Percentiles rank a stretch among this genome's conserved stretches.
These are phyloP conservation scores for Frankliniella fusca DNA, from an alignment of 2,888 invertebrate genomes.

Conservation along the genomic window DNA sequence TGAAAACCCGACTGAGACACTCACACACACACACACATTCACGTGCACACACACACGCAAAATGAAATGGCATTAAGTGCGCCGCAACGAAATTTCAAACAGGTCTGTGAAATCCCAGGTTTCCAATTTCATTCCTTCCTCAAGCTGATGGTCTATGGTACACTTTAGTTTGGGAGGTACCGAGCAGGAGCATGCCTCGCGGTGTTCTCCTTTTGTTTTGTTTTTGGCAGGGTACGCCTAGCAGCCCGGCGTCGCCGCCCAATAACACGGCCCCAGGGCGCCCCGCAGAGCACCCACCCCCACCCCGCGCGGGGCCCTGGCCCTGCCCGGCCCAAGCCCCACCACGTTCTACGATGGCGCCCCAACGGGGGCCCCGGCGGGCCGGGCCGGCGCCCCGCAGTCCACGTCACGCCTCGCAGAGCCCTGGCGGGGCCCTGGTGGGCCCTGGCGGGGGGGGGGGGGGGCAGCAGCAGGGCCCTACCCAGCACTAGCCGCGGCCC, in stretches of 20 bases:
- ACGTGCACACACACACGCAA: too few relatives aligned
- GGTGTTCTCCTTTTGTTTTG: not conserved
- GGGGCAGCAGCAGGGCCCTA: too few relatives aligned
- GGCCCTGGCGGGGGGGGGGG: too few relatives aligned
- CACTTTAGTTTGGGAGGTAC: not conserved
- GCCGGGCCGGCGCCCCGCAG: not conserved
- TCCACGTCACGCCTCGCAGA: not conserved
- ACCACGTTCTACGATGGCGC: slow-evolving; percentile 15
- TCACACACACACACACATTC: too few relatives aligned
- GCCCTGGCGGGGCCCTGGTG: too few relatives aligned
- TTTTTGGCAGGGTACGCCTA: not conserved
- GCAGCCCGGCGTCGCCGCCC: not conserved
- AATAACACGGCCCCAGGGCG: slow-evolving; percentile 9
- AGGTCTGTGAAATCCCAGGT: not conserved
- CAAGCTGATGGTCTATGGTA: not conserved
- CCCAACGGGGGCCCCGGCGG: not conserved
- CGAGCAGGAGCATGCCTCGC: not conserved
- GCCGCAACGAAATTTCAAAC: too few relatives aligned
- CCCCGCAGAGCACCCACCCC: not conserved
- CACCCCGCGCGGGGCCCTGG: too few relatives aligned
- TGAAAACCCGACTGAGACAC: too few relatives aligned
- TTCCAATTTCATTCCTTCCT: not conserved
- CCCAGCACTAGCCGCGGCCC: not conserved
- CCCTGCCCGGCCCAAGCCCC: not conserved
- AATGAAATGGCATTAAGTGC: too few relatives aligned